Evolutionary conservation across 2,113 vertebrate species (phyloP), one percentile per base, ranked within the genome.

Genomic region (Eupsittula cactorum): DNA sequence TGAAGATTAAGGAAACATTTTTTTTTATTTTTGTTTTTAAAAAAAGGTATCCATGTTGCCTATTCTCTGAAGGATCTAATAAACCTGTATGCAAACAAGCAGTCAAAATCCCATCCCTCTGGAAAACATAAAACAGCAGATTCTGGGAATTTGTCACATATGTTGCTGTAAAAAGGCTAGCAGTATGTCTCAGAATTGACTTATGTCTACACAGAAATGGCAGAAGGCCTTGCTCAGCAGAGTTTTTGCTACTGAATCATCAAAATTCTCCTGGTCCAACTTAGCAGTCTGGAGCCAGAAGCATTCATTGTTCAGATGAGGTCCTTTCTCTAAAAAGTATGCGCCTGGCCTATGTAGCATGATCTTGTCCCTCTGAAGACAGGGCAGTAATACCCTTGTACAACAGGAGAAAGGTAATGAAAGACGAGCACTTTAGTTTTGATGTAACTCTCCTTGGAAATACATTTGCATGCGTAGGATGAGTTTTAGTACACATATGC

Each of bases 61-160:
- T 50, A 0, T 68, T 93, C 80, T 88, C 46, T 73, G 75, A 71
- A 71, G 20, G 24, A 39, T 80, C 52, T 90, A 65, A 47, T 73
- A 92, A 90, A 80, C 24, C 27, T 71, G 55, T 80, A 88, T 37
- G 41, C 68, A 92, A 88, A 64, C 25, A 63, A 78, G 39, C 41
- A 68, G 55, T 53, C 60, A 42, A 92, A 92, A 81, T 73, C 53
- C 76, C 42, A 13, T 25, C 81, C 35, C 55, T 81, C 55, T 49
- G 60, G 64, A 88, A 93, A 93, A 91, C 16, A 20, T 18, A 75
- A 21, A 80, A 35, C 24, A 85, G 44, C 53, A 74, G 27, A 74
- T 81, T 90, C 49, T 77, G 64, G 63, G 79, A 92, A 76, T 86
- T 55, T 78, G 60, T 86, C 76, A 84, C 60, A 68, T 46, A 44